These are phyloP conservation scores for Callinectes sapidus DNA, from an alignment of 2,888 invertebrate species.

Conservation along the genomic window DNA sequence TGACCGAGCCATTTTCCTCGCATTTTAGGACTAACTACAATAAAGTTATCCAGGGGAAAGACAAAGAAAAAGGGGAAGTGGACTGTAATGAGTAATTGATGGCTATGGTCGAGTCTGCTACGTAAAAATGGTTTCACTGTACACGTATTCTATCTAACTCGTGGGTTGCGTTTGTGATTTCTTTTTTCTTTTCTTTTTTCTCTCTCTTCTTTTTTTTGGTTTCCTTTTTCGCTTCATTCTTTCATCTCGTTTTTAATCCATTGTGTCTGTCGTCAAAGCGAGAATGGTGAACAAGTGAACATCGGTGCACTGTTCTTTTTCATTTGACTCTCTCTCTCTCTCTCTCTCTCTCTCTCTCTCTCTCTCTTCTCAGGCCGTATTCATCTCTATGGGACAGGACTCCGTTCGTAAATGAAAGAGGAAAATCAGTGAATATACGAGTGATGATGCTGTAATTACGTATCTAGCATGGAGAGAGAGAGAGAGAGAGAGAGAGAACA, in stretches of 20 bases:
- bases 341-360: too few relatives aligned
- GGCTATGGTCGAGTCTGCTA: background rate
- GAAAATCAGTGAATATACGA: too few relatives aligned
- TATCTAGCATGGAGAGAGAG: background rate
- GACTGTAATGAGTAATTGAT: background rate
- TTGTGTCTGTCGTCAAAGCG: constrained; percentile 3
- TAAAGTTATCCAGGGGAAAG: background rate
- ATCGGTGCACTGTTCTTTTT: background rate
- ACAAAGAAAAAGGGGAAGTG: background rate
- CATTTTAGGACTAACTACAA: background rate
- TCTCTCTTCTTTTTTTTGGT: background rate
- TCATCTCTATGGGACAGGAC: background rate
- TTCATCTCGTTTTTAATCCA: constrained; percentile 2
- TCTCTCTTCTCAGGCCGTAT: background rate
- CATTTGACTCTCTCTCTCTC: background rate
- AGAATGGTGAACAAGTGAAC: background rate
- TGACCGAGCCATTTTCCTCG: background rate
- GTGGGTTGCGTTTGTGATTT: background rate
- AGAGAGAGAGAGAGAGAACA: background rate
- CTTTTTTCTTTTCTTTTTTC: background rate
- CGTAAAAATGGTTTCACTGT: background rate
- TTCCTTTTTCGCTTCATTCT: background rate
- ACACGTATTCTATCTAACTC: background rate
- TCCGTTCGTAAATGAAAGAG: too few relatives aligned
- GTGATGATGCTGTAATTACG: too few relatives aligned